Evolutionary conservation across 2,797 vertebrate species (phyloP).

Genomic region (Anguilla marmorata): DNA sequence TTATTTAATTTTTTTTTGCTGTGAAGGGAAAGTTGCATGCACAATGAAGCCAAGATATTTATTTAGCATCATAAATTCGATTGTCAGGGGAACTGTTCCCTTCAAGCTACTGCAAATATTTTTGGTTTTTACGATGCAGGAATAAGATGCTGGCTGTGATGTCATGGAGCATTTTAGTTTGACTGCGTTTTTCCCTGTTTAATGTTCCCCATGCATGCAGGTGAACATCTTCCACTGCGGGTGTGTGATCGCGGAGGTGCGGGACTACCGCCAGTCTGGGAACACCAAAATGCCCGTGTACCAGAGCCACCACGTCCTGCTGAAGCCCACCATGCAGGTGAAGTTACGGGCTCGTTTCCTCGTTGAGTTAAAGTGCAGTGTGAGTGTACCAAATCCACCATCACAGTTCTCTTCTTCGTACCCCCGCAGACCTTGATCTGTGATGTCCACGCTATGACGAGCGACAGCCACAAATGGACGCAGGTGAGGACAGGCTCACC

Average conservation of each 20-base stretch:
- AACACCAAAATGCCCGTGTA: constrained; percentile 91
- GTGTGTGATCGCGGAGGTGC: constrained; percentile 95
- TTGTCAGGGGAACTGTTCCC: not conserved
- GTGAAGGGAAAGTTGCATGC: not conserved
- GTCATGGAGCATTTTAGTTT: not conserved
- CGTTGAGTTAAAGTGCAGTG: not conserved
- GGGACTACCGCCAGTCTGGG: constrained; percentile 93
- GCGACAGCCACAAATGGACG: constrained; percentile 99
- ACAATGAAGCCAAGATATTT: not conserved
- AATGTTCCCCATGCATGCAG: constrained; percentile 61
- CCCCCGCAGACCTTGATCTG: constrained; percentile 80
- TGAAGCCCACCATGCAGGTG: constrained; percentile 98
- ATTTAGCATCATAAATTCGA: not conserved
- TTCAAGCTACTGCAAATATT: not conserved
- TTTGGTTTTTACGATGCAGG: not conserved
- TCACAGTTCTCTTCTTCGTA: not conserved
- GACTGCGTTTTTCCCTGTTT: not conserved
- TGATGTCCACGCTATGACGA: constrained; percentile 98
- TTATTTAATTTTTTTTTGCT: not conserved
- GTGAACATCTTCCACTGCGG: constrained; percentile 99
- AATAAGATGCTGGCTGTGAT: not conserved
- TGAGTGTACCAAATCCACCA: not conserved
- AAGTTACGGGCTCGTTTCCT: not conserved
- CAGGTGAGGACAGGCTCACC: constrained; percentile 72
- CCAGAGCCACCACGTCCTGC: constrained; percentile 91